Conservation (phyloP, 2,113 vertebrate genomes). For the Speoplatyrhinus poulsoni region DNA sequence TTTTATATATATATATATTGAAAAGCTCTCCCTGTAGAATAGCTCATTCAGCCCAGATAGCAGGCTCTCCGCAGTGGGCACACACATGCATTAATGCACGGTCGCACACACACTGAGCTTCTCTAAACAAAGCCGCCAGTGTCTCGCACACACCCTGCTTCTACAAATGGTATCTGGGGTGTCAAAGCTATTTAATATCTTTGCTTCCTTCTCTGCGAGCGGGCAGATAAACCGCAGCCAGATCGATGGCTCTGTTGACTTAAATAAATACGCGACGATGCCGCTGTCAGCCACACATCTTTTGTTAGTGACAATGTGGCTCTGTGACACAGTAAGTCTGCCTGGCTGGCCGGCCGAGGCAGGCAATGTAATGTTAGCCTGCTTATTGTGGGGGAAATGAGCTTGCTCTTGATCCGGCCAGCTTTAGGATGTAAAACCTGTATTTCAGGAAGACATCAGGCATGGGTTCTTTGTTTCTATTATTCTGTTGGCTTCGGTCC, state of each 20-base stretch:
- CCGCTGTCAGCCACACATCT: conserved; percentile 38
- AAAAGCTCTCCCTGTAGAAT: conserved; percentile 40
- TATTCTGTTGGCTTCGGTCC: too few species aligned
- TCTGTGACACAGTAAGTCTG: background rate
- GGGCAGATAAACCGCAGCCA: conserved; percentile 62
- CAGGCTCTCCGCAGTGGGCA: conserved; percentile 59
- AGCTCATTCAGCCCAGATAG: conserved; percentile 70
- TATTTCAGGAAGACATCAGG: too few species aligned
- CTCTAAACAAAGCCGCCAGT: background rate
- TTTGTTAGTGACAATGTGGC: conserved; percentile 44
- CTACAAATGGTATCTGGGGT: conserved; percentile 69
- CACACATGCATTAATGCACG: conserved; percentile 1
- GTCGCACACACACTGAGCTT: conserved; percentile 2
- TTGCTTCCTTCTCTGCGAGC: conserved; percentile 54
- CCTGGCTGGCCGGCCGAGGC: conserved; percentile 1
- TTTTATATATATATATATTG: too few species aligned
- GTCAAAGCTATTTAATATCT: conserved; percentile 71
- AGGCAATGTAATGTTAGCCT: background rate
- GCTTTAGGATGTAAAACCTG: too few species aligned
- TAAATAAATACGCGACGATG: conserved; percentile 75
- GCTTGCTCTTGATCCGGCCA: too few species aligned
- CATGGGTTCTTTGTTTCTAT: too few species aligned
- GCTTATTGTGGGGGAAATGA: background rate
- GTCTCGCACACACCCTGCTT: conserved; percentile 34
- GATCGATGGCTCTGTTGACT: conserved; percentile 75